Evolutionary conservation across 2,113 vertebrate species (phyloP), one percentile per base, ranked within the genome.

Genomic region (Muscicapa adusta): DNA sequence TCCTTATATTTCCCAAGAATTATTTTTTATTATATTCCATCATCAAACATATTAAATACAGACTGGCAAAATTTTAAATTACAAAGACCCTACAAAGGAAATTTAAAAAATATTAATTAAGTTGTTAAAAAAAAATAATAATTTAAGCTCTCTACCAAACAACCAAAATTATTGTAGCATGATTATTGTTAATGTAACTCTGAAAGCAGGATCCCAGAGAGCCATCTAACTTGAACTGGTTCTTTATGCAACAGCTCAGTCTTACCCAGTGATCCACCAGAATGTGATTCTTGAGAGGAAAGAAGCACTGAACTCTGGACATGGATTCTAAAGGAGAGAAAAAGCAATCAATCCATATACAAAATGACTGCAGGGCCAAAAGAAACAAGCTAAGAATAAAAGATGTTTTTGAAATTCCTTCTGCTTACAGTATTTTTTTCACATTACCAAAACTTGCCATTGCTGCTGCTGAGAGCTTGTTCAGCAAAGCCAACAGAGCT

Each of bases 261-360:
- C 98, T 98, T 96, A 99, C 99, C 98, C 97, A 68, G 98, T 99
- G 96, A 99, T 99, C 99, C 99, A 99, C 99, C 99, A 99, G 97
- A 99, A 99, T 4, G 98, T 99, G 82, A 99, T 98, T 95, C 96
- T 98, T 77, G 99, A 99, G 33, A 99, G 98, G 94, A 99, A 99
- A 18, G 98, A 98, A 17, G 98, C 98, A 82, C 98, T 97, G 7
- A 93, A 97, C 50, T 99, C 99, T 16, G 99, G 99, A 89, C 99
- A 99, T 3, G 98, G 99, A 89, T 99, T 99, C 99, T 99, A 61
- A 76, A 12, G 38, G 61, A 58, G 20, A 81, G 18, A 71, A 86
- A 71, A 43, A 73, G 5, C 58, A 33, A 33, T 88, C n/a, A 70
- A 36, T 16, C n/a, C 31, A 24, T 8, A 10, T 1, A 23, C 4